Percentiles rank a stretch among this genome's conserved stretches.
Evolutionary conservation across 2,113 vertebrate species (phyloP).

Genomic region (Clupea harengus): DNA sequence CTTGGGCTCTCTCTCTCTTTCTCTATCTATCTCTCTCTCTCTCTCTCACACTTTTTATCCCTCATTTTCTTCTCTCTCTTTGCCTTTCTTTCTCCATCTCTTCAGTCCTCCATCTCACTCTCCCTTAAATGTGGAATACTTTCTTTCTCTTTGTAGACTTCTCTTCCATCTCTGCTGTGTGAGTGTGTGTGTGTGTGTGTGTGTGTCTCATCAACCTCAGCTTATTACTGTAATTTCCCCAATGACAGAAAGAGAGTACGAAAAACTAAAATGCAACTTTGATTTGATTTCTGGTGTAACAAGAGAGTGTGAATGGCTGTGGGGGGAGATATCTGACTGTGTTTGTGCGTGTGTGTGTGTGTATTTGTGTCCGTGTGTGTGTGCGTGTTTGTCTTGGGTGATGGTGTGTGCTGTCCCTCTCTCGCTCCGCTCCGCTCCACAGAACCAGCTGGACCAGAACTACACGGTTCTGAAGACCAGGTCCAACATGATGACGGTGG

Average conservation of each 20-base stretch:
- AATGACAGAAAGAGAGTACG: too few species aligned
- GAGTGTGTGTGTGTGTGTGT: too few species aligned
- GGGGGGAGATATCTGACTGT: too few species aligned
- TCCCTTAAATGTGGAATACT: neutral
- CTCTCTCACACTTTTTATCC: neutral
- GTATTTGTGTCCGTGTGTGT: too few species aligned
- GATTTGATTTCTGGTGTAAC: too few species aligned
- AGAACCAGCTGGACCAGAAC: slow-evolving; percentile 83
- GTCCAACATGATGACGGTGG: slow-evolving; percentile 80
- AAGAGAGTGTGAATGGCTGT: too few species aligned
- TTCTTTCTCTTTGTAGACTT: slow-evolving; percentile 15
- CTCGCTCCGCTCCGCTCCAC: too few species aligned
- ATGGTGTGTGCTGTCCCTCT: slow-evolving; percentile 9
- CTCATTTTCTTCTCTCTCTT: neutral
- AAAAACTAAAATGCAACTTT: too few species aligned
- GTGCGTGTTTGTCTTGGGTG: too few species aligned
- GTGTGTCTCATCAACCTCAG: too few species aligned
- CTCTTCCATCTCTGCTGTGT: neutral
- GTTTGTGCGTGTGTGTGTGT: too few species aligned
- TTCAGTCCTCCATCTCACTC: neutral
- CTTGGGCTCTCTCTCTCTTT: neutral
- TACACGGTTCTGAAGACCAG: slow-evolving; percentile 79
- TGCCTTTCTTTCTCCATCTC: neutral
- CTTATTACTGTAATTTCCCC: too few species aligned
- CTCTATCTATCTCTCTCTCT: neutral